phyloP scores from a whole-genome alignment of 2,113 vertebrate species.

The Eolophus roseicapilla region DNA sequence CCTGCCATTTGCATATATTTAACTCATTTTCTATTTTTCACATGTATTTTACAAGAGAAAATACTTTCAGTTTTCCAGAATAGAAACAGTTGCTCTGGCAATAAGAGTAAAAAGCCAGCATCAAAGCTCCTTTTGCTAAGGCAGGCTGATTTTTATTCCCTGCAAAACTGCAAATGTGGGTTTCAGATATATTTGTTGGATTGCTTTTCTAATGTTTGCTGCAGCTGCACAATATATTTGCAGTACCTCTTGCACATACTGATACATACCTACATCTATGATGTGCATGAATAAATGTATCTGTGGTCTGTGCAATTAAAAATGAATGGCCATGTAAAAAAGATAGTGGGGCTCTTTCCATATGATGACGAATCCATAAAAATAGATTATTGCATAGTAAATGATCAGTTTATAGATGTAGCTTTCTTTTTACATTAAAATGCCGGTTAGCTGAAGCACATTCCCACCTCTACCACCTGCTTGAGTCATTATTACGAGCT shows the following conservation, averaged over 20 bases:
- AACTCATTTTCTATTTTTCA: neutral
- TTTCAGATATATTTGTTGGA: neutral
- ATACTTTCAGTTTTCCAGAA: neutral
- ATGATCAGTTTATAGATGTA: neutral
- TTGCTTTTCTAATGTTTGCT: neutral
- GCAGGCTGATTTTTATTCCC: slow-evolving; percentile 16
- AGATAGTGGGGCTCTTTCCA: neutral
- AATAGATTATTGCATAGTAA: slow-evolving; percentile 9
- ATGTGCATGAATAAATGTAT: slow-evolving; percentile 27
- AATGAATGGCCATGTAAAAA: slow-evolving; percentile 51
- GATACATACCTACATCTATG: neutral
- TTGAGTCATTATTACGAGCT: neutral
- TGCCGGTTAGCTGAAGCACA: neutral
- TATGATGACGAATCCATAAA: neutral
- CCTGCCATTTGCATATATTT: neutral
- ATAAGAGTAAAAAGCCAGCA: neutral
- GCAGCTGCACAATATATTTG: slow-evolving; percentile 6
- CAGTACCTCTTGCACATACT: slow-evolving; percentile 6
- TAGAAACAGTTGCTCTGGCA: neutral
- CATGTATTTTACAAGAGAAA: neutral
- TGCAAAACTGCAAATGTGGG: neutral
- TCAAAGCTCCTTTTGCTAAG: neutral
- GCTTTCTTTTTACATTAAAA: neutral
- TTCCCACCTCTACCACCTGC: neutral
- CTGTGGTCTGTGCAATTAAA: slow-evolving; percentile 58